Conservation (phyloP, 2,888 invertebrate species). For the Heterodera filipjevi region DNA sequence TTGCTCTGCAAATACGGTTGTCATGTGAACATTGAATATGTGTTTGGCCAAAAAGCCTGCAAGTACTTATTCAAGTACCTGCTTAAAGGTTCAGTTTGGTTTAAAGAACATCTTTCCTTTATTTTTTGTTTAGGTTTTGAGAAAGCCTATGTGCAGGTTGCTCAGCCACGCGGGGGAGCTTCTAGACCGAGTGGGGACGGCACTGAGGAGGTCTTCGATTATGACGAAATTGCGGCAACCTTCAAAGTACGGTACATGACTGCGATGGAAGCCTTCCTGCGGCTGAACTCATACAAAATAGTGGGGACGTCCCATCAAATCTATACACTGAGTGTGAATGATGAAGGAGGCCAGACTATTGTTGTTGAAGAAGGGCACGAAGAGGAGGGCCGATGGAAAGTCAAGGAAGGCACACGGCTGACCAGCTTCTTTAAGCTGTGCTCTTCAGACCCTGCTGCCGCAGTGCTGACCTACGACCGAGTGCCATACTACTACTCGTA, state of each 20-base stretch:
- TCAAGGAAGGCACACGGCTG: too few relatives aligned
- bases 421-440: too few relatives aligned
- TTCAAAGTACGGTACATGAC: slow-evolving; percentile 16
- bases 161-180: background rate
- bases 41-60: slow-evolving; percentile 12
- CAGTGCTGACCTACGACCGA: too few relatives aligned
- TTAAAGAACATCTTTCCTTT: background rate
- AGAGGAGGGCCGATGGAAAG: too few relatives aligned
- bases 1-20: slow-evolving; percentile 44
- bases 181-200: background rate
- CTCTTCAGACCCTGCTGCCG: too few relatives aligned
- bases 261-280: background rate
- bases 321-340: too few relatives aligned
- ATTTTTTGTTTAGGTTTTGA: slow-evolving; percentile 11
- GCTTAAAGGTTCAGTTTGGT: slow-evolving; percentile 45
- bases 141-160: slow-evolving; percentile 15
- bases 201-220: slow-evolving; percentile 5
- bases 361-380: too few relatives aligned
- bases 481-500: too few relatives aligned
- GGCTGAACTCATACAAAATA: too few relatives aligned
- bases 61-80: slow-evolving; percentile 51
- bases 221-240: slow-evolving; percentile 17
- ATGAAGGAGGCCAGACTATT: too few relatives aligned
- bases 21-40: slow-evolving; percentile 57
- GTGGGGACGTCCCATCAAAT: too few relatives aligned